Conservation (phyloP, 2,797 vertebrate species). For the Coregonus suidteri region DNA sequence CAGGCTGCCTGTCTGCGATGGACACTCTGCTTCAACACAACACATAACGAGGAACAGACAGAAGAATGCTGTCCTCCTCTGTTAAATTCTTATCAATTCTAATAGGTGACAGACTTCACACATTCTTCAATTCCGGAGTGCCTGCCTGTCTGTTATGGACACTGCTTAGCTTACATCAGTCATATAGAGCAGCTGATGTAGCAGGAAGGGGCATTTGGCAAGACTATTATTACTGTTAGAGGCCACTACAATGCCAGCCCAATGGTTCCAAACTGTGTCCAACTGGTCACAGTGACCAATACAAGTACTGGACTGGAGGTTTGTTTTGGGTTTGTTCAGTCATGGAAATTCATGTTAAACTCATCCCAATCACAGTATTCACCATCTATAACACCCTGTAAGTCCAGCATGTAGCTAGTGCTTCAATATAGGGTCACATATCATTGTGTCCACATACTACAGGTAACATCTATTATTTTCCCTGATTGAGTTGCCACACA, state of each 20-base stretch:
- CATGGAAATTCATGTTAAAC: neutral
- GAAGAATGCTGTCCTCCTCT: neutral
- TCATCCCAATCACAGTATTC: neutral
- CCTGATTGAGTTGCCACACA: conserved; percentile 12
- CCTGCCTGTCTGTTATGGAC: conserved; percentile 36
- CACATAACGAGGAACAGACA: neutral
- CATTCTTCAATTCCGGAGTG: conserved; percentile 56
- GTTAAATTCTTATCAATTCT: neutral
- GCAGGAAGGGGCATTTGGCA: neutral
- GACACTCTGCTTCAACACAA: neutral
- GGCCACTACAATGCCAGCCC: conserved; percentile 1
- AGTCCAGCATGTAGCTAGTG: neutral
- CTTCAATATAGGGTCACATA: neutral
- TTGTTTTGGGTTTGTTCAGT: neutral
- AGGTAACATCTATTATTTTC: neutral
- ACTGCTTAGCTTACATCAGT: conserved; percentile 20
- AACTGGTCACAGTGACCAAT: neutral
- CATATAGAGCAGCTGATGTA: conserved; percentile 28
- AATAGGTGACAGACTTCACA: neutral
- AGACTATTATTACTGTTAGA: neutral
- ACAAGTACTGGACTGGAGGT: neutral
- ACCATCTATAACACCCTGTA: neutral
- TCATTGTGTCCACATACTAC: neutral
- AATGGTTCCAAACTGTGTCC: neutral
- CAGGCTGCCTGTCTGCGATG: conserved; percentile 35